phyloP scores from a whole-genome alignment of 2,113 vertebrate genomes.

The Sylvicapra grimmia region DNA sequence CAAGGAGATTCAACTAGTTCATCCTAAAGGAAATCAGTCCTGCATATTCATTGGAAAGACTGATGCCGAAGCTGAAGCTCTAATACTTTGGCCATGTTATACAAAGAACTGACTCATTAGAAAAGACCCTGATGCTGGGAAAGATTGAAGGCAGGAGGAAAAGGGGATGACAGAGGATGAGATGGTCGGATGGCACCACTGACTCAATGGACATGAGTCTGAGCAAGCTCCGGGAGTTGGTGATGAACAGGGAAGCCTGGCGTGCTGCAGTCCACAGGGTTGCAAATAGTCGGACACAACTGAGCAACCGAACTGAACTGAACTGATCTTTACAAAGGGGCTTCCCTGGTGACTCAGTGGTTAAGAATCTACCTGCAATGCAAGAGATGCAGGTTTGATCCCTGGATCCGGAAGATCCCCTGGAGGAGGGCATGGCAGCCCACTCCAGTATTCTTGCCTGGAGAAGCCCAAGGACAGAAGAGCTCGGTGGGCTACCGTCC shows the following conservation, averaged over 20 bases:
- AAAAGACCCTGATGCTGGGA: background rate
- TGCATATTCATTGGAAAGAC: background rate
- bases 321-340: background rate
- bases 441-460: background rate
- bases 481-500: background rate
- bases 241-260: background rate
- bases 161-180: background rate
- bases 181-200: background rate
- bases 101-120: background rate
- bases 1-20: background rate
- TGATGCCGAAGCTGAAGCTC: background rate
- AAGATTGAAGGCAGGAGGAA: background rate
- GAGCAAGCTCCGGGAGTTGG: background rate
- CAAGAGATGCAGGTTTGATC: background rate
- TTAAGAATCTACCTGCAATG: background rate
- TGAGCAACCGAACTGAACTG: background rate
- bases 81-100: background rate
- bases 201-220: background rate
- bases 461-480: background rate
- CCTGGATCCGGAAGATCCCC: background rate
- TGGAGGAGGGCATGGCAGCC: background rate
- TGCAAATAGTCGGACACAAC: background rate
- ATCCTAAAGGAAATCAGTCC: background rate
- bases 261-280: background rate
- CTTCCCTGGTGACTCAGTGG: background rate